Base-by-base conservation (phyloP, 2,888 invertebrate genomes). In the Cryptocephalus primarius region DNA sequence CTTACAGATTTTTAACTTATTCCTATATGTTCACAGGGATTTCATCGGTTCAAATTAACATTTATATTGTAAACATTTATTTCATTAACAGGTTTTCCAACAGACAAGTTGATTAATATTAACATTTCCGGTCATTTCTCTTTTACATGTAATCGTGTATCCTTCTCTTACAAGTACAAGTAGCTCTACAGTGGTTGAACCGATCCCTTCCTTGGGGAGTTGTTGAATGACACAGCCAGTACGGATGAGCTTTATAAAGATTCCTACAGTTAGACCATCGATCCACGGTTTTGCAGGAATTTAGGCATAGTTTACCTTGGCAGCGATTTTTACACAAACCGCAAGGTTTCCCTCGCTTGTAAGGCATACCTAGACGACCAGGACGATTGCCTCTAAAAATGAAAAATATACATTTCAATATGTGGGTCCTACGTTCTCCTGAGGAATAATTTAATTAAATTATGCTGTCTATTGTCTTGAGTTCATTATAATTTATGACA, bases 201-300 rank as follows among this genome's bases (percentile, higher is more conserved):
- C 79, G 65, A 43, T 77, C 70, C 8, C 75, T 74, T 33, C 80
- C 80, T 51, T 77, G 72, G 11, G 68, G 63, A 6, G 76, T 75
- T 40, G 69, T 65, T 42, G 73, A 74, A 39, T 60, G 42, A 60
- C 82, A 82, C 8, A 82, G 66, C 82, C 82, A 83, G 34, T 67
- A 69, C 40, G 72, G 75, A 74, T 77, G 78, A 40, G 73, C 73
- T 49, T 71, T 61, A 51, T 77, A 68, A 22, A 88, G 70, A 45
- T 83, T 78, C 13, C 69, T 71, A 65, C 88, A 88, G 68, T 88
- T 88, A 44, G 80, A 78, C 79, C 80, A 88, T 34, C 75, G 69
- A 65, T 87, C 85, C 38, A 79, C 79, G 50, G 75, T 75, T 12
- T 34, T 75, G 73, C 88, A 88, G 0, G 78, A 63, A 70, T 88